A percentile compares a stretch with the other conserved stretches of the same genome.
Conservation (phyloP, 1,140 invertebrate genomes). For the Lepidurus packardi region DNA sequence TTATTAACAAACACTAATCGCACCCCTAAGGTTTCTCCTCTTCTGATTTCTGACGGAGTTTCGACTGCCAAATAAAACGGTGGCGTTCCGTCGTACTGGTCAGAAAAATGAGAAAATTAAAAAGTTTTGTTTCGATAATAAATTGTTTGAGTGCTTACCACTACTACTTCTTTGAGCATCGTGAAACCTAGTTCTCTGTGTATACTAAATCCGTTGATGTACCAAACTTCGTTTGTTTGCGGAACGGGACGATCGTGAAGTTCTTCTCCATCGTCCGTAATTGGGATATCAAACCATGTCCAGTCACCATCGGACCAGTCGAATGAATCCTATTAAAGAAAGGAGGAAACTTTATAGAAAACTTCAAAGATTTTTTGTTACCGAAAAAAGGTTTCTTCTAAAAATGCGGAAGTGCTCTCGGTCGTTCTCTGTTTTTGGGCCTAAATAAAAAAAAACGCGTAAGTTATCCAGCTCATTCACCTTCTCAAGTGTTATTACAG, state of each 20-base stretch:
- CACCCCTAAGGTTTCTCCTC: constrained; percentile 56
- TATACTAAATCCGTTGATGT: constrained; percentile 48
- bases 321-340: constrained; percentile 27
- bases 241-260: constrained; percentile 44
- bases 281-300: constrained; percentile 48
- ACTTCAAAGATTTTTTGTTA: constrained; percentile 25
- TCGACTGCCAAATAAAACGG: constrained; percentile 55
- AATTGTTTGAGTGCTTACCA: constrained; percentile 39
- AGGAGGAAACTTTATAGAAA: background rate
- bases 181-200: constrained; percentile 47
- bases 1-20: constrained; percentile 53
- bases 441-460: constrained; percentile 32
- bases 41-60: constrained; percentile 47
- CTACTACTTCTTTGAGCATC: constrained; percentile 42
- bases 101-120: constrained; percentile 28
- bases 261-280: constrained; percentile 46
- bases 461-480: background rate
- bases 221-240: constrained; percentile 45
- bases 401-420: constrained; percentile 37
- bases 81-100: constrained; percentile 48
- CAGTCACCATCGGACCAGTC: constrained; percentile 43
- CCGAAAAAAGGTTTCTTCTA: constrained; percentile 37
- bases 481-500: constrained; percentile 42
- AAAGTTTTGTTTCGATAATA: background rate
- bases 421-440: constrained; percentile 37